Conservation (phyloP, 1,140 invertebrate species). For the Colletes latitarsis region DNA sequence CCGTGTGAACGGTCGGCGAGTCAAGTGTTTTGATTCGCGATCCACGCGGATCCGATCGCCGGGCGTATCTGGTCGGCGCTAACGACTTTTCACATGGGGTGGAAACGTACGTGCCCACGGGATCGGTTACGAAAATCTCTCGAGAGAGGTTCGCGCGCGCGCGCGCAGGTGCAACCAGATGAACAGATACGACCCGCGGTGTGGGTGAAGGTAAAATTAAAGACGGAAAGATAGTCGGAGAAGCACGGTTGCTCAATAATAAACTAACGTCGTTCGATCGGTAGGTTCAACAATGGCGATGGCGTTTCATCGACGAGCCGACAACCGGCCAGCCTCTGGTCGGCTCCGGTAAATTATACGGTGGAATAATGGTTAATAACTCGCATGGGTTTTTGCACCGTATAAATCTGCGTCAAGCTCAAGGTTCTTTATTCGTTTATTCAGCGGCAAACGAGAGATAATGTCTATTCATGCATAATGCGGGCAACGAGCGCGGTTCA, state of each 20-base stretch:
- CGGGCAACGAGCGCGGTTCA: not conserved
- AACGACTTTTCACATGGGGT: conserved; percentile 27
- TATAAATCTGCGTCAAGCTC: conserved; percentile 21
- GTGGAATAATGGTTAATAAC: conserved; percentile 19
- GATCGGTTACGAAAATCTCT: conserved; percentile 50
- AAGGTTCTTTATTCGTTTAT: conserved; percentile 13
- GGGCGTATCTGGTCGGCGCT: not conserved
- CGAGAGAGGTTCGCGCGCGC: not conserved
- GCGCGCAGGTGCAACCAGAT: conserved; percentile 44
- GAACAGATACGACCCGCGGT: conserved; percentile 19
- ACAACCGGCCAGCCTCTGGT: not conserved
- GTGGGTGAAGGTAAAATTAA: conserved; percentile 43
- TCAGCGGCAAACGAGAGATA: not conserved
- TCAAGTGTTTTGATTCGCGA: conserved; percentile 21
- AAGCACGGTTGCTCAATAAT: conserved; percentile 36
- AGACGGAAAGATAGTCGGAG: conserved; percentile 32
- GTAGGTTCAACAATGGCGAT: not conserved
- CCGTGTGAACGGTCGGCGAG: conserved; percentile 72
- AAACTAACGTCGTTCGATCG: conserved; percentile 25
- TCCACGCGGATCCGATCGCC: conserved; percentile 1
- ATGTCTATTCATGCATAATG: conserved; percentile 32
- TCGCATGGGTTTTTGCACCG: conserved; percentile 25
- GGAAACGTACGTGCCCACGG: not conserved
- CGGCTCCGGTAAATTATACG: conserved; percentile 31
- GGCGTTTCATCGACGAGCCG: not conserved